These are phyloP conservation scores for Dioctria rufipes DNA, from an alignment of 2,888 invertebrate genomes.

Conservation along the genomic window DNA sequence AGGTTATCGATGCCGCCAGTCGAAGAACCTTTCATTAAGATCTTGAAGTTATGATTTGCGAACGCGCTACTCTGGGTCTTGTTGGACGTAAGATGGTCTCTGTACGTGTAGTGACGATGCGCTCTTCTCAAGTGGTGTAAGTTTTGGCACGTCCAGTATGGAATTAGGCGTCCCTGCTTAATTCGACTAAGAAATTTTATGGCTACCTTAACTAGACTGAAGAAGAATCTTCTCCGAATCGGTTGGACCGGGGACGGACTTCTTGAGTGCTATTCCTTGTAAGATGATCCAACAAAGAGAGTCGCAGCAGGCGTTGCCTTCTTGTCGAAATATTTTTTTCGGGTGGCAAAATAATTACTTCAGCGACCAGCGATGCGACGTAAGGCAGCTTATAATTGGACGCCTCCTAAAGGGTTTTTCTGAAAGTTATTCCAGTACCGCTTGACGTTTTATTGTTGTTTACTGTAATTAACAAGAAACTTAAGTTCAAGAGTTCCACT, in stretches of 20 bases:
- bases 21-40: slow-evolving; percentile 54
- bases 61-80: not conserved
- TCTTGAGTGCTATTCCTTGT: not conserved
- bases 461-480: slow-evolving; percentile 12
- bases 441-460: slow-evolving; percentile 23
- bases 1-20: slow-evolving; percentile 53
- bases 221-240: not conserved
- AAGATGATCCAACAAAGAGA: slow-evolving; percentile 28
- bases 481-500: not conserved
- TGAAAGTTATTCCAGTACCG: slow-evolving; percentile 19
- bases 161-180: slow-evolving; percentile 41
- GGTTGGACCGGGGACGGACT: too few species aligned
- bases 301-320: slow-evolving; percentile 8
- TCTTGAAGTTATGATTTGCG: slow-evolving; percentile 50
- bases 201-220: slow-evolving; percentile 27
- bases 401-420: slow-evolving; percentile 19
- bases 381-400: slow-evolving; percentile 19
- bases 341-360: slow-evolving; percentile 37
- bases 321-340: slow-evolving; percentile 48
- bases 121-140: slow-evolving; percentile 25
- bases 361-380: not conserved
- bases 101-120: not conserved
- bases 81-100: not conserved
- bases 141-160: slow-evolving; percentile 50
- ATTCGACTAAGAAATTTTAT: slow-evolving; percentile 29